Conservation (phyloP, 2,113 vertebrate species). For the Astur gentilis region DNA sequence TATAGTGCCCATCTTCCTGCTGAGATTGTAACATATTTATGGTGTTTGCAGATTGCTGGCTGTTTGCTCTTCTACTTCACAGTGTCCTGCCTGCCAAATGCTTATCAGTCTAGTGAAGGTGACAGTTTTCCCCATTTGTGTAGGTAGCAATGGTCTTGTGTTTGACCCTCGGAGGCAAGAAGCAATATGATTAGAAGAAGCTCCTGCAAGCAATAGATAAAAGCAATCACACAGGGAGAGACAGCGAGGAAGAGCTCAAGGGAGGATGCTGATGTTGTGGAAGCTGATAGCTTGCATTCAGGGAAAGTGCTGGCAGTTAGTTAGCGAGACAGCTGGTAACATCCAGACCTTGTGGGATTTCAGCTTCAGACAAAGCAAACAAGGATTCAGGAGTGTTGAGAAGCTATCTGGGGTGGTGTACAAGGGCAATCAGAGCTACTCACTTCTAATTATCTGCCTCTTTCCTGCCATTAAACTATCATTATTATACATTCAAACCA, state of each 20-base stretch:
- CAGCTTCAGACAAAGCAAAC: slow-evolving; percentile 78
- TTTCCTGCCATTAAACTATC: slow-evolving; percentile 69
- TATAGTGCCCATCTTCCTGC: slow-evolving; percentile 78
- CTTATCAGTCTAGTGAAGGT: slow-evolving; percentile 80
- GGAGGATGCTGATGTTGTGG: slow-evolving; percentile 69
- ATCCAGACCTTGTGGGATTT: slow-evolving; percentile 75
- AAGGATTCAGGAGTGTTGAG: slow-evolving; percentile 64
- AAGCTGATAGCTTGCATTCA: slow-evolving; percentile 73
- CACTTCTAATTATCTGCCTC: slow-evolving; percentile 73
- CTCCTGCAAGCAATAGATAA: slow-evolving; percentile 82
- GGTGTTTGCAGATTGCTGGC: slow-evolving; percentile 78
- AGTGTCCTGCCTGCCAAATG: slow-evolving; percentile 79
- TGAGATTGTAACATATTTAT: slow-evolving; percentile 81
- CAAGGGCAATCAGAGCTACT: slow-evolving; percentile 66
- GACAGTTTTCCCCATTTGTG: slow-evolving; percentile 79
- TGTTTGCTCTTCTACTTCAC: slow-evolving; percentile 76
- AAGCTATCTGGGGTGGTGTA: slow-evolving; percentile 62
- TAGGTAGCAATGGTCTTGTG: slow-evolving; percentile 72
- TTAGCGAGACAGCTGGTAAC: slow-evolving; percentile 80
- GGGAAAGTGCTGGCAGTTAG: slow-evolving; percentile 71
- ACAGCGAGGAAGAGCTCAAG: slow-evolving; percentile 66
- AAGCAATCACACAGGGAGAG: slow-evolving; percentile 71
- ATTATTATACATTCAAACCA: slow-evolving; percentile 63
- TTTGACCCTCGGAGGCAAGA: slow-evolving; percentile 80
- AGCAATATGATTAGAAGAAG: slow-evolving; percentile 75